Base-by-base conservation (phyloP, 1,140 invertebrate species). In the Lepidurus packardi region DNA sequence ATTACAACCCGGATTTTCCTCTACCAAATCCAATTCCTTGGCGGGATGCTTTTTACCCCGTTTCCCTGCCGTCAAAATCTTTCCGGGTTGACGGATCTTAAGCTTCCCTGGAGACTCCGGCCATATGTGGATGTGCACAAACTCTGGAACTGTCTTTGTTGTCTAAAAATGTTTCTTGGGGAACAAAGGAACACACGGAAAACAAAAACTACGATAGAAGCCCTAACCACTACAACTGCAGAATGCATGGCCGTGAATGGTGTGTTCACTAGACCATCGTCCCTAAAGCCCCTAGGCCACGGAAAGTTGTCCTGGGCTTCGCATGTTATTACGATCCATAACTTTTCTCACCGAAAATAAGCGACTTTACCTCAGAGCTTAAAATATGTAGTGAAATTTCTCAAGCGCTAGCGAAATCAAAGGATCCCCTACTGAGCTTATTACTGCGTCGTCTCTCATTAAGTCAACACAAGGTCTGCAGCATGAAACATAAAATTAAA, bases 41-140 rank as follows among this genome's bases (percentile, higher is more conserved):
- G 0, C 53, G 13, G 53, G 53, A 65, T 65, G 21, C 16, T n/a
- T 65, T 65, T 65, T 65, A 65, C 53, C 53, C 53, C 7, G 7
- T 65, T 65, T 65, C 21, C 53, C 45, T 21, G 13, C 8, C 53
- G 16, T 21, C 53, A 11, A 21, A 65, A 65, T 21, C 53, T 65
- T 65, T 65, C 13, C 53, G 53, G 8, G 53, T 21, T 65, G 13
- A 65, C 53, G 21, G 21, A 65, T 21, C 53, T 65, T 65, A 65
- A 65, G 53, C 53, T 65, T 65, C 53, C 53, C 53, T 7, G 21
- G 53, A 13, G 53, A 65, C 53, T 8, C 21, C 16, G 53, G 21
- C 53, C 53, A 65, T 65, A 65, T 65, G 53, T 65, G 53, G 53
- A 65, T 21, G 21, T 65, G 53, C 53, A 65, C 21, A 65, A 65